These are phyloP conservation scores for Tenthredo notha DNA, from an alignment of 2,888 invertebrate genomes.

Conservation along the genomic window DNA sequence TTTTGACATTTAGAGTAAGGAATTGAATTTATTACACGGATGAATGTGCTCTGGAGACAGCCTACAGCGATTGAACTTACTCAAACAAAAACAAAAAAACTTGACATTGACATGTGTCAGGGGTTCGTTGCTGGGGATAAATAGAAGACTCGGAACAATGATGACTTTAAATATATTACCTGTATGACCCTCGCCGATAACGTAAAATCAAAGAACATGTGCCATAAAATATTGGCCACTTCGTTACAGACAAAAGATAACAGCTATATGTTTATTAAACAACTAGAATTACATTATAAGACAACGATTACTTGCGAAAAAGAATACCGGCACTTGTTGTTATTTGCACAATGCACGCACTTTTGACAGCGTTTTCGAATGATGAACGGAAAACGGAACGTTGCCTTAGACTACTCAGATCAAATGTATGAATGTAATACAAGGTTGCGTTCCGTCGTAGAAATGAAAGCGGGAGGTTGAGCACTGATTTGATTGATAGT, in stretches of 20 bases:
- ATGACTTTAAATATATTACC: neutral
- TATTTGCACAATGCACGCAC: neutral
- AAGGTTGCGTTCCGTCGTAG: neutral
- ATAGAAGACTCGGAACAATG: neutral
- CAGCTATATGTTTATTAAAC: neutral
- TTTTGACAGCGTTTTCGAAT: neutral
- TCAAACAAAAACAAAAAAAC: neutral
- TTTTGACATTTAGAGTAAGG: no score
- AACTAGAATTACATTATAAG: neutral
- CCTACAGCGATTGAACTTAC: neutral
- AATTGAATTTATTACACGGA: neutral
- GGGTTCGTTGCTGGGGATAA: neutral
- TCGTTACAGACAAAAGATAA: neutral
- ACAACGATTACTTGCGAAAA: neutral
- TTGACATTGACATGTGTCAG: constrained; percentile 1
- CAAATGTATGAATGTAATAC: neutral
- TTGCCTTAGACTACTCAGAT: neutral
- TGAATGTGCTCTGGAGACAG: neutral
- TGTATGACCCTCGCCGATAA: neutral
- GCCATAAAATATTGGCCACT: neutral
- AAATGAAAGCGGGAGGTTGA: neutral
- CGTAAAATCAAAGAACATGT: neutral
- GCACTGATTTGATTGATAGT: neutral
- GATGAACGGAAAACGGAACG: neutral
- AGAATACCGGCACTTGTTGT: neutral